Evolutionary conservation across 2,888 invertebrate species (phyloP), one percentile per base, ranked within the genome.

Genomic region (Furcula furcula): DNA sequence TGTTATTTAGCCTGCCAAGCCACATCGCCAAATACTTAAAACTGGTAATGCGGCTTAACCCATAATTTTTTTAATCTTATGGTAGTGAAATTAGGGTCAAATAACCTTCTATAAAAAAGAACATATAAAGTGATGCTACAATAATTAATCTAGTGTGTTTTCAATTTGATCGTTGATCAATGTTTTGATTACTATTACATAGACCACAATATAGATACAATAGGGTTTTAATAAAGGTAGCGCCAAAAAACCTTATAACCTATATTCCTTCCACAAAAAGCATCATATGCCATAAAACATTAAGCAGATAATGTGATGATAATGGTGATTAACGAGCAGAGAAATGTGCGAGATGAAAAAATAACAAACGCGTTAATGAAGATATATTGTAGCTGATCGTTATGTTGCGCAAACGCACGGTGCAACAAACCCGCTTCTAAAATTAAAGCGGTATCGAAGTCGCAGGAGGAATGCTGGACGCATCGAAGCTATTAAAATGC

Each of bases 381-480:
- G 57, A 50, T 46, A 61, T 55, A 55, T 47, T 50, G 46, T 46
- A 59, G 61, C 47, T 43, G 41, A 55, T 62, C 36, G 56, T 40
- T 33, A 29, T 29, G 68, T 80, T 77, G 67, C 77, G 76, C 61
- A 76, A 80, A 64, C 52, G 38, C 28, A 40, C 58, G 59, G 86
- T 77, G 78, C 86, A 82, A 71, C 67, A 85, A 85, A 76, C 86
- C 63, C 72, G 52, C 33, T 10, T 60, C 76, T 79, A 85, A 73
- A 78, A 74, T 76, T 81, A 80, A 36, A 61, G 10, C 63, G 36
- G 65, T 65, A 72, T 64, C 70, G 61, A 52, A 63, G 62, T 65
- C 66, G 54, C 61, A 59, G 50, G 62, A 41, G 74, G 76, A 74
- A 75, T 76, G 73, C 70, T 74, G 69, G 58, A 57, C 74, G 75